Base-by-base conservation (phyloP, 2,888 invertebrate species). In the Heteromyza rotundicornis region DNA sequence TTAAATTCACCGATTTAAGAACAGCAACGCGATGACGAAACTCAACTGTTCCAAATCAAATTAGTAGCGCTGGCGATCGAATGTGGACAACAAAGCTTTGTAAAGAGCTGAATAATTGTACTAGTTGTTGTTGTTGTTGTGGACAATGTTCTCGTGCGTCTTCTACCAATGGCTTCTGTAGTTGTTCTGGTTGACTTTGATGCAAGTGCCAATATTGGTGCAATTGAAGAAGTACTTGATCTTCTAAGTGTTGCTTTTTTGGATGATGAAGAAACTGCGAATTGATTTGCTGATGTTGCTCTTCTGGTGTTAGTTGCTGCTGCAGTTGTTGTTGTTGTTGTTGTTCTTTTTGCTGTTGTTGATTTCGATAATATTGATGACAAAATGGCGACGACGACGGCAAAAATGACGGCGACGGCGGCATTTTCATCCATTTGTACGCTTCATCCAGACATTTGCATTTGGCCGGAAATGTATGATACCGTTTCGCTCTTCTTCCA, bases 391-490 rank as follows among this genome's bases (percentile, higher is more conserved):
- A 74, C 61, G 36, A 56, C 75, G 73, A 76, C 76, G 73, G 72
- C 76, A 74, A 68, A 73, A 75, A 72, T 73, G 72, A 74, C 75
- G 72, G 70, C 77, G 76, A 78, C 71, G 72, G 70, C 77, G 73
- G 77, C 77, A 77, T 77, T 76, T 76, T 77, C 77, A 78, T 77
- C 78, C 77, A 78, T 77, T 77, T 78, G 77, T 76, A 73, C 58
- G 56, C 68, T 69, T 75, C 72, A 77, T 76, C 76, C 74, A 75
- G 74, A 76, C 77, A 77, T 77, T 68, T 73, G 73, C n/a, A n/a
- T 73, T 68, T 73, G 73, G 72, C 75, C 73, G 74, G 72, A 70
- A 70, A 12, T 53, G 27, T 44, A 52, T n/a, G n/a, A n/a, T 23
- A 14, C 1, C 35, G n/a, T 8, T 47, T 44, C 22, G 24, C 3